A percentile compares a stretch with the other conserved stretches of the same genome.
Conservation (phyloP, 2,113 vertebrate genomes). For the Sceloporus tristichus region DNA sequence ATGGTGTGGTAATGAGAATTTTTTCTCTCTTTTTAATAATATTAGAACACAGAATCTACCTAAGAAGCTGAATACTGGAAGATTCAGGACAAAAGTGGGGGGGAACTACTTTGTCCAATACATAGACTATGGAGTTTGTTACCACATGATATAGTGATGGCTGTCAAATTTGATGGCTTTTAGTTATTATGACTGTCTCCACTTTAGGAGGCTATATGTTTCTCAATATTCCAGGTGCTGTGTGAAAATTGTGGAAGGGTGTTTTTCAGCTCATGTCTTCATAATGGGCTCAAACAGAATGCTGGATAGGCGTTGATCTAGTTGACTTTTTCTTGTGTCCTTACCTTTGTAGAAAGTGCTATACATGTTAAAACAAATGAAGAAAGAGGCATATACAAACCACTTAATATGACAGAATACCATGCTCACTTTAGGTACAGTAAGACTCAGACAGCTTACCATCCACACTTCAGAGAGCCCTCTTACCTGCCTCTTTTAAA, state of each 20-base stretch:
- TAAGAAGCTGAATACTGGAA: neutral
- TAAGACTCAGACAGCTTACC: too few species aligned
- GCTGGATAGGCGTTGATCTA: neutral
- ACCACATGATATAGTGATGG: neutral
- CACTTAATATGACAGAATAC: neutral
- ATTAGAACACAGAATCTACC: neutral
- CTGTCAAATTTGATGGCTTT: neutral
- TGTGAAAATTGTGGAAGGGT: neutral
- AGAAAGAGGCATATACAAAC: neutral
- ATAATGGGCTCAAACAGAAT: neutral
- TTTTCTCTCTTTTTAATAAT: neutral
- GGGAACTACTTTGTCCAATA: neutral
- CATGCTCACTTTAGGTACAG: neutral
- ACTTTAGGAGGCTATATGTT: neutral
- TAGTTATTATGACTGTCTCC: neutral
- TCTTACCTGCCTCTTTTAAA: neutral
- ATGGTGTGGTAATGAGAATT: neutral
- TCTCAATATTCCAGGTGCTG: neutral
- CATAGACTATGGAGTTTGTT: neutral
- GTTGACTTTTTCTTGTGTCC: neutral
- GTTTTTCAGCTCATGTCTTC: neutral
- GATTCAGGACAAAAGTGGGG: neutral
- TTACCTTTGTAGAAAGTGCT: neutral
- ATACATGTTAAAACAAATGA: neutral
- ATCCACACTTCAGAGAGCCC: too few species aligned